Evolutionary conservation across 2,888 invertebrate species (phyloP).

Genomic region (Lycophotia porphyrea): DNA sequence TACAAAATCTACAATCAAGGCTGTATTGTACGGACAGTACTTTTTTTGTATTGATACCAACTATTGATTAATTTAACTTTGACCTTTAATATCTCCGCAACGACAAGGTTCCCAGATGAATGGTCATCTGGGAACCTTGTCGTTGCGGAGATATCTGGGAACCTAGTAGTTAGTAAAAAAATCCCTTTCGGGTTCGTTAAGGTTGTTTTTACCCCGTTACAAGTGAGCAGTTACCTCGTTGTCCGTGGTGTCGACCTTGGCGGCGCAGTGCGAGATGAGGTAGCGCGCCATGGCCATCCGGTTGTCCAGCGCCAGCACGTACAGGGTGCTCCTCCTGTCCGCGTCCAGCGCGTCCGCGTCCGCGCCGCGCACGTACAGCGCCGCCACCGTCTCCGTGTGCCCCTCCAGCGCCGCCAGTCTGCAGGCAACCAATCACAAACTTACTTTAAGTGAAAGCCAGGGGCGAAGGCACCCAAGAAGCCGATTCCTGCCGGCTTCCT

Average conservation of each 20-base stretch:
- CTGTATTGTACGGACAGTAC: neutral
- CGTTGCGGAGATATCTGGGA: too few species aligned
- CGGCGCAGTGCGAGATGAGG: slow-evolving; percentile 93
- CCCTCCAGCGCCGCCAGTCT: slow-evolving; percentile 94
- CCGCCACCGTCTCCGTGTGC: slow-evolving; percentile 94
- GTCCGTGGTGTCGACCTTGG: slow-evolving; percentile 96
- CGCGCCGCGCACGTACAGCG: slow-evolving; percentile 93
- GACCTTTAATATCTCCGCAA: neutral
- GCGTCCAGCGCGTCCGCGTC: slow-evolving; percentile 97
- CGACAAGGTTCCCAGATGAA: neutral
- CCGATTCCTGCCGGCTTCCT: too few species aligned
- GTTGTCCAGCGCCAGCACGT: slow-evolving; percentile 97
- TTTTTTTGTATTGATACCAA: neutral
- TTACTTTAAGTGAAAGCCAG: too few species aligned
- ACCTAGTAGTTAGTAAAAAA: too few species aligned
- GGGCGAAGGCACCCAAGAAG: too few species aligned
- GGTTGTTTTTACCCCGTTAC: neutral
- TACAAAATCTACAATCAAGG: neutral
- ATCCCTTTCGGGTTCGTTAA: too few species aligned
- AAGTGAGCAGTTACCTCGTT: slow-evolving; percentile 90
- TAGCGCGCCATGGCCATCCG: slow-evolving; percentile 95
- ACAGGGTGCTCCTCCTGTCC: slow-evolving; percentile 97
- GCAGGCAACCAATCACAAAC: neutral
- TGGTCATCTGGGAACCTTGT: too few species aligned
- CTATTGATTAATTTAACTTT: neutral